These are phyloP conservation scores for Ammodramus savannarum DNA, from an alignment of 2,113 vertebrate species.

Conservation along the genomic window DNA sequence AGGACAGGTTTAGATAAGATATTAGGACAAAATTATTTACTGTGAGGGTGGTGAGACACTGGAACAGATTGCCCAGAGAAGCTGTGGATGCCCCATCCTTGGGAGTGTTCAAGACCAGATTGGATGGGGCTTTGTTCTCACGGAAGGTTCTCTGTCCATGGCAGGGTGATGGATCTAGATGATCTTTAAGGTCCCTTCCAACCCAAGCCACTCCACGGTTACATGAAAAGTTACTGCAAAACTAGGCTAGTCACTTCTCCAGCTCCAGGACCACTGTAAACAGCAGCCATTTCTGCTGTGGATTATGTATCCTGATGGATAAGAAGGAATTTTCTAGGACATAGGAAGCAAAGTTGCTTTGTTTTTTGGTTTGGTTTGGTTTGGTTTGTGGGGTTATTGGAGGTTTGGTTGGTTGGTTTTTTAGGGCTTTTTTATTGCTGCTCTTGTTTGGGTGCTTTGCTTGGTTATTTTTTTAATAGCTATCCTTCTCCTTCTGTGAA, in stretches of 20 bases:
- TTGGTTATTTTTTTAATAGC: background rate
- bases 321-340: background rate
- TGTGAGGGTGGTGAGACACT: background rate
- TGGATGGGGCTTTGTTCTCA: background rate
- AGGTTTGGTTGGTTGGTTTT: background rate
- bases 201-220: background rate
- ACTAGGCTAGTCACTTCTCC: background rate
- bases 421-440: background rate
- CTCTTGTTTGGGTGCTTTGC: background rate
- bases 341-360: background rate
- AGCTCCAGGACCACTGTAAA: background rate
- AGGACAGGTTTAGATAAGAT: background rate
- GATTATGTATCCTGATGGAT: background rate
- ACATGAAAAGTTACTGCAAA: background rate
- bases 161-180: background rate
- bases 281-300: background rate
- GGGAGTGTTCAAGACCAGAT: background rate
- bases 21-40: background rate
- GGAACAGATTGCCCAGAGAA: background rate
- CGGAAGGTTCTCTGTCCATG: background rate
- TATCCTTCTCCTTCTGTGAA: background rate
- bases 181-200: background rate
- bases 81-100: background rate
- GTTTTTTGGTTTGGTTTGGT: background rate
- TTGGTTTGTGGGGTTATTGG: background rate